Percentiles rank a stretch among this genome's conserved stretches.
phyloP scores from a whole-genome alignment of 2,888 invertebrate genomes.

The Oxyscelio sp. region DNA sequence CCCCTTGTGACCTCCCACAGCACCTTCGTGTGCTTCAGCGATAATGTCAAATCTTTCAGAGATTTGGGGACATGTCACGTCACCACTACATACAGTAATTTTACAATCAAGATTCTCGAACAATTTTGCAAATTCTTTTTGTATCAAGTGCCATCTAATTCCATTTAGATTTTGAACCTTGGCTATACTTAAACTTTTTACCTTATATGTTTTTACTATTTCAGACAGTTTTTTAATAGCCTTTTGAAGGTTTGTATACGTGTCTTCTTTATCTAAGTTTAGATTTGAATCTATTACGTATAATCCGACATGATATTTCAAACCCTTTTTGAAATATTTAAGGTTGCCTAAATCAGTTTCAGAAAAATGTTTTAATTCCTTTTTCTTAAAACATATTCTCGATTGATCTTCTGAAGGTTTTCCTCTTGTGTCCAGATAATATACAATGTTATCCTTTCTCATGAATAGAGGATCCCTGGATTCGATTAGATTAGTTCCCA shows the following conservation, averaged over 20 bases:
- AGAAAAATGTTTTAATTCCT: neutral
- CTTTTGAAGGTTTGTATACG: too few relatives aligned
- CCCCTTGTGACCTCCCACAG: slow-evolving; percentile 32
- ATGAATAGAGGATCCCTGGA: slow-evolving; percentile 10
- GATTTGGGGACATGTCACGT: neutral
- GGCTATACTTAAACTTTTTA: slow-evolving; percentile 15
- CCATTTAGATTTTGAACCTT: neutral
- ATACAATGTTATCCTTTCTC: slow-evolving; percentile 2
- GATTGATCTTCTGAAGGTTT: slow-evolving; percentile 28
- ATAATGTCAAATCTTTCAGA: slow-evolving; percentile 19
- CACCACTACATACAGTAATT: slow-evolving; percentile 4
- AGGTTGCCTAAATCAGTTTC: slow-evolving; percentile 8
- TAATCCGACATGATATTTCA: slow-evolving; percentile 17
- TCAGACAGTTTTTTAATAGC: too few relatives aligned
- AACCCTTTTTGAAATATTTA: slow-evolving; percentile 7
- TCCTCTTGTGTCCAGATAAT: slow-evolving; percentile 1
- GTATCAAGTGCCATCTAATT: neutral
- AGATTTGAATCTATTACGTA: slow-evolving; percentile 6
- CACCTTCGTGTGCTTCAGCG: slow-evolving; percentile 7
- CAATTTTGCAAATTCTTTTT: neutral
- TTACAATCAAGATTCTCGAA: neutral
- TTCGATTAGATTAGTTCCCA: slow-evolving; percentile 8
- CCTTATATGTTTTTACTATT: too few relatives aligned
- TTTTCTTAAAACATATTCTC: slow-evolving; percentile 4
- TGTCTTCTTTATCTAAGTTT: neutral